Evolutionary conservation across 2,797 vertebrate genomes (phyloP).

Genomic region (Poeciliopsis paucimaculata): DNA sequence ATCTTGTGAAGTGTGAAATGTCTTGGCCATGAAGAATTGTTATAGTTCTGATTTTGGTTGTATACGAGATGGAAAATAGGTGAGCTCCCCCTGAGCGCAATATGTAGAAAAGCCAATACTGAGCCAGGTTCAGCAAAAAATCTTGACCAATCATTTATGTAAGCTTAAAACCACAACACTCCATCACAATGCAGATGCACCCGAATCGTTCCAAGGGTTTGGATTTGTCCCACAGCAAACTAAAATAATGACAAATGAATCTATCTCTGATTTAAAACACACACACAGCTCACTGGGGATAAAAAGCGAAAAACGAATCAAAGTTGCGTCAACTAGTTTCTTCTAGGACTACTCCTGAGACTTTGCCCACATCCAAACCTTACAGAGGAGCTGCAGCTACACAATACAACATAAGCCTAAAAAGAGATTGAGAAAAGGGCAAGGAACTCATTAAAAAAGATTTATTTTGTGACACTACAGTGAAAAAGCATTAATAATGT

Average conservation of each 20-base stretch:
- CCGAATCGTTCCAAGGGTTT: not conserved
- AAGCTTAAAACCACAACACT: not conserved
- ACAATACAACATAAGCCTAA: not conserved
- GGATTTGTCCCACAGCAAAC: not conserved
- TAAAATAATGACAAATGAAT: not conserved
- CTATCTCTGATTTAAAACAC: not conserved
- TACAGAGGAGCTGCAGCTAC: not conserved
- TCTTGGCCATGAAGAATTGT: not conserved
- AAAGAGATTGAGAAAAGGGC: not conserved
- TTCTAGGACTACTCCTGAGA: not conserved
- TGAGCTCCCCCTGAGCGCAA: not conserved
- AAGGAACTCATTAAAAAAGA: not conserved
- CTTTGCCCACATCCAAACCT: not conserved
- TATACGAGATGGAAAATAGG: not conserved
- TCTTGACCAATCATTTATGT: not conserved
- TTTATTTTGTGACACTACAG: slow-evolving; percentile 31
- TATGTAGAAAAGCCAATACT: not conserved
- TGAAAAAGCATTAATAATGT: slow-evolving; percentile 36
- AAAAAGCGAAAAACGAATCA: not conserved
- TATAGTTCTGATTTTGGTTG: not conserved
- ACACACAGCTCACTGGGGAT: not conserved
- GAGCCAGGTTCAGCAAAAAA: not conserved
- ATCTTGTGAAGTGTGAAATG: not conserved
- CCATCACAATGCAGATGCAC: not conserved
- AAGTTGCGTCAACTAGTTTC: slow-evolving; percentile 5